phyloP scores from a whole-genome alignment of 2,797 vertebrate species.

The Eleutherodactylus coqui region DNA sequence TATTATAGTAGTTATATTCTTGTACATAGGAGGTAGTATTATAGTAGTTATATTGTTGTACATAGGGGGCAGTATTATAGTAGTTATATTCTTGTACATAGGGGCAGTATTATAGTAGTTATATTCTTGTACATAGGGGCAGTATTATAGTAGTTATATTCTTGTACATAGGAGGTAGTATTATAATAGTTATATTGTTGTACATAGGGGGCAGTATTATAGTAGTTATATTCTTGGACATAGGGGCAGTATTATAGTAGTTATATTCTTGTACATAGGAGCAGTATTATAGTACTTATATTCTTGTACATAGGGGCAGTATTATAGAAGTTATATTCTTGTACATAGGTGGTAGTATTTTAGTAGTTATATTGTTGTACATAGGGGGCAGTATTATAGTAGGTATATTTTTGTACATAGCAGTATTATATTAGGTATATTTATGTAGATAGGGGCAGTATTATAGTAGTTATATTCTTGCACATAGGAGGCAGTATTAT shows the following conservation, averaged over 20 bases:
- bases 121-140: slow-evolving; percentile 4
- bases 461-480: slow-evolving; percentile 17
- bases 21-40: slow-evolving; percentile 13
- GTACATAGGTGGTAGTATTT: neutral
- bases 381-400: slow-evolving; percentile 25
- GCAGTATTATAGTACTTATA: slow-evolving; percentile 23
- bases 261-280: slow-evolving; percentile 17
- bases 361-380: slow-evolving; percentile 11
- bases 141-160: slow-evolving; percentile 15
- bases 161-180: no score
- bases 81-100: slow-evolving; percentile 8
- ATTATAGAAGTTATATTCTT: slow-evolving; percentile 17
- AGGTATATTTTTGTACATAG: slow-evolving; percentile 16
- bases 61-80: neutral
- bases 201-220: slow-evolving; percentile 12
- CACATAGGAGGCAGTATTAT: slow-evolving; percentile 11
- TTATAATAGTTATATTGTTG: no score
- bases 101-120: slow-evolving; percentile 14
- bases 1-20: slow-evolving; percentile 16
- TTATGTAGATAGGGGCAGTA: neutral
- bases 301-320: slow-evolving; percentile 7
- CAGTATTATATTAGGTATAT: neutral
- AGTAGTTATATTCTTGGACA: slow-evolving; percentile 16
- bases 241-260: slow-evolving; percentile 10
- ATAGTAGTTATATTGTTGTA: slow-evolving; percentile 13